phyloP scores from a whole-genome alignment of 2,888 invertebrate species.

The Bellardia pandia region DNA sequence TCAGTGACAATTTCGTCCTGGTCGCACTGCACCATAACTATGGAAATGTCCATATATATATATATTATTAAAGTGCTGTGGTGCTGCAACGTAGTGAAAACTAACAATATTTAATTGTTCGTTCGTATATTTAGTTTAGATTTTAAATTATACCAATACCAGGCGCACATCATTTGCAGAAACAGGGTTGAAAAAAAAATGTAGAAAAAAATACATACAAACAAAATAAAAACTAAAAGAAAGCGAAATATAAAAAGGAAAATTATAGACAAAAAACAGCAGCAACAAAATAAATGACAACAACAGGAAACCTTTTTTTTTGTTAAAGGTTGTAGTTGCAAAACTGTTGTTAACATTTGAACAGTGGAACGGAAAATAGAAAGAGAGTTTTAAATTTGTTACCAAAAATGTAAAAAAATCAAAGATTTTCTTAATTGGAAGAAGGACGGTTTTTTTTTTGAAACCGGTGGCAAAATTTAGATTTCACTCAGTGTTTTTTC shows the following conservation, averaged over 20 bases:
- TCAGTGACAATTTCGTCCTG: too few species aligned
- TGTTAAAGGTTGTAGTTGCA: slow-evolving; percentile 59
- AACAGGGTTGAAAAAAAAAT: slow-evolving; percentile 43
- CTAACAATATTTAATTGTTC: background rate
- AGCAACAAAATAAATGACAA: slow-evolving; percentile 65
- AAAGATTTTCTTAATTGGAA: too few species aligned
- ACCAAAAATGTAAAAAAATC: background rate
- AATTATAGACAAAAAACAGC: slow-evolving; percentile 48
- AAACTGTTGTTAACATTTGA: slow-evolving; percentile 63
- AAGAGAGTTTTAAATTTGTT: background rate
- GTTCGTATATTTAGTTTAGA: slow-evolving; percentile 37
- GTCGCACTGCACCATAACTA: too few species aligned
- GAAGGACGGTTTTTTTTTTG: too few species aligned
- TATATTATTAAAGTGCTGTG: too few species aligned
- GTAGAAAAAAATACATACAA: slow-evolving; percentile 18
- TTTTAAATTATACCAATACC: slow-evolving; percentile 62
- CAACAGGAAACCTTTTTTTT: slow-evolving; percentile 75
- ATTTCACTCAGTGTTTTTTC: too few species aligned
- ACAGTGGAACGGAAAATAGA: slow-evolving; percentile 79
- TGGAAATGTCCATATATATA: background rate
- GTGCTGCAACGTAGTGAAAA: background rate
- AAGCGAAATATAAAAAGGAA: slow-evolving; percentile 38
- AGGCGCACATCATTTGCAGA: slow-evolving; percentile 67
- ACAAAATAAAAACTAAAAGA: slow-evolving; percentile 39
- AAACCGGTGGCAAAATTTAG: too few species aligned